These are phyloP conservation scores for Hydropotes inermis DNA, from an alignment of 2,113 vertebrate genomes.

Conservation along the genomic window DNA sequence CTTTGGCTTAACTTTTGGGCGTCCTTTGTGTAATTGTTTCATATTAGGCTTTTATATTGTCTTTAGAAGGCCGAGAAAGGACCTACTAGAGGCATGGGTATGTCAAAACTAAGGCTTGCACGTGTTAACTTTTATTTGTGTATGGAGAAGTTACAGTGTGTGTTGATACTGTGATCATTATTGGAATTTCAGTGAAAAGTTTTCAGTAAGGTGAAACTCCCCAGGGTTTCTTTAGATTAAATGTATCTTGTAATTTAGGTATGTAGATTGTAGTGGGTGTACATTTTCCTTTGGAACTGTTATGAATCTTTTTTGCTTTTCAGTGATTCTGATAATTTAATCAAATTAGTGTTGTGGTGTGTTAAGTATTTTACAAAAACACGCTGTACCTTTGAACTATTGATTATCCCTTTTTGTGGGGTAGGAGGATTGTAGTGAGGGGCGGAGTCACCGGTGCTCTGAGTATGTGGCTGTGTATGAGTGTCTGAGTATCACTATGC, in stretches of 20 bases:
- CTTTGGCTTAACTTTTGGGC: not conserved
- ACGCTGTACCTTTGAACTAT: constrained; percentile 2
- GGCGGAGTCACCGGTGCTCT: not conserved
- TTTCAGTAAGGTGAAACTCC: constrained; percentile 9
- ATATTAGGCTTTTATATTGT: not conserved
- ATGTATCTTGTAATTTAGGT: not conserved
- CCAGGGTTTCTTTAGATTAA: constrained; percentile 2
- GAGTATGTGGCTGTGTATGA: not conserved
- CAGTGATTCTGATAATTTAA: not conserved
- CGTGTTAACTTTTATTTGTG: not conserved
- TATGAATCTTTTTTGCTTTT: constrained; percentile 39
- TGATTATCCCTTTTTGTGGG: not conserved
- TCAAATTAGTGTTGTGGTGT: not conserved
- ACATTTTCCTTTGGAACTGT: not conserved
- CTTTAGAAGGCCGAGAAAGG: not conserved
- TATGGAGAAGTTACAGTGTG: not conserved
- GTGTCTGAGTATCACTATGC: not conserved
- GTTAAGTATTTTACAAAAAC: constrained; percentile 38
- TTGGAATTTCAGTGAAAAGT: not conserved
- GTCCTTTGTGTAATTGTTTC: constrained; percentile 1
- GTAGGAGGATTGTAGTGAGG: not conserved
- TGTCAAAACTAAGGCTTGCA: not conserved
- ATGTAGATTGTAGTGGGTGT: not conserved
- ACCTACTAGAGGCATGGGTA: not conserved
- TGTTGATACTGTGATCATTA: not conserved